Evolutionary conservation across 2,113 vertebrate genomes (phyloP).

Genomic region (Garra rufa): DNA sequence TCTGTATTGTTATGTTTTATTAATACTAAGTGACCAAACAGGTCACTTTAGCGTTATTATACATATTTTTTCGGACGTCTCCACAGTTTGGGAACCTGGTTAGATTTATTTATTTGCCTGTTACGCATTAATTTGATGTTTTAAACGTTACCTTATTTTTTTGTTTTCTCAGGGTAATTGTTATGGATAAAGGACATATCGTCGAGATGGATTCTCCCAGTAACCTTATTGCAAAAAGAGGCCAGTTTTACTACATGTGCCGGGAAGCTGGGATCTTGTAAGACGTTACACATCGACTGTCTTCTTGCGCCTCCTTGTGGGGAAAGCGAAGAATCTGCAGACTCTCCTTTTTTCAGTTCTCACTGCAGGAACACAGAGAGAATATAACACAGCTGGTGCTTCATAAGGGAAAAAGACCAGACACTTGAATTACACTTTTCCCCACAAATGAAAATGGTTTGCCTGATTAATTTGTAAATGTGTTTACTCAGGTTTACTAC

Average conservation of each 20-base stretch:
- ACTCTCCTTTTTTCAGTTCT: not conserved
- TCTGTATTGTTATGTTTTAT: not conserved
- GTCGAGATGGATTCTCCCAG: conserved; percentile 87
- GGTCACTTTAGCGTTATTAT: not conserved
- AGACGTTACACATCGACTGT: conserved; percentile 45
- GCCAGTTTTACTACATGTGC: conserved; percentile 89
- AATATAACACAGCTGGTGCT: conserved; percentile 40
- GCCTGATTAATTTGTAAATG: conserved; percentile 23
- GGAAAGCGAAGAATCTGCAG: conserved; percentile 29
- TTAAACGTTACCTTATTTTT: not conserved
- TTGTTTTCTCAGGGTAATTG: conserved; percentile 82
- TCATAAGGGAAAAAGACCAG: conserved; percentile 17
- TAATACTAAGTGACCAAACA: not conserved
- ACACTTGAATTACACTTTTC: conserved; percentile 18
- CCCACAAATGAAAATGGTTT: not conserved
- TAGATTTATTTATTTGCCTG: not conserved
- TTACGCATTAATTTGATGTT: not conserved
- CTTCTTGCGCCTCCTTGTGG: conserved; percentile 58
- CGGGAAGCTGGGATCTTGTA: conserved; percentile 87
- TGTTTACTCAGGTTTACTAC: conserved; percentile 49
- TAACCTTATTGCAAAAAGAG: conserved; percentile 83
- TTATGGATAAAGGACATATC: conserved; percentile 89
- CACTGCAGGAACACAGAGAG: not conserved
- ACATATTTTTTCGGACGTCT: not conserved
- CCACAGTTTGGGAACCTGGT: not conserved